Conservation (phyloP, 2,113 vertebrate species). For the Chionis minor region DNA sequence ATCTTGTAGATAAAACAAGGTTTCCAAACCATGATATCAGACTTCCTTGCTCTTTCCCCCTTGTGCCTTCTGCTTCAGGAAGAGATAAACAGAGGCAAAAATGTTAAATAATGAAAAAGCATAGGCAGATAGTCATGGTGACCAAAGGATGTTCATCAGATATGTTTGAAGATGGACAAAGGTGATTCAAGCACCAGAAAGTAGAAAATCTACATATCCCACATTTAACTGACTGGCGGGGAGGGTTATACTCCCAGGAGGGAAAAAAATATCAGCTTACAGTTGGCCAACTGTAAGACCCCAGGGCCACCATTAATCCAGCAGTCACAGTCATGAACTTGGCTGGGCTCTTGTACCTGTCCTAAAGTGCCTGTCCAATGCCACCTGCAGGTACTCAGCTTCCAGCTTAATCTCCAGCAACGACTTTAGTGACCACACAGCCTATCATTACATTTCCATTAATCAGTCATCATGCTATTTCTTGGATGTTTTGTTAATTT, state of each 20-base stretch:
- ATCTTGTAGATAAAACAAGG: background rate
- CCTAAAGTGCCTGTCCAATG: background rate
- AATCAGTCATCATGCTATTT: conserved; percentile 7
- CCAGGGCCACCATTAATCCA: background rate
- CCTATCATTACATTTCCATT: conserved; percentile 2
- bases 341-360: background rate
- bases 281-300: background rate
- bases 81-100: background rate
- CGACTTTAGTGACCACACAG: background rate
- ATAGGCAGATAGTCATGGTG: background rate
- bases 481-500: background rate
- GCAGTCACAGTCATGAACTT: background rate
- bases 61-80: background rate
- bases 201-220: background rate
- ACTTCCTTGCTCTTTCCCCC: background rate
- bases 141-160: background rate
- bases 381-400: conserved; percentile 37
- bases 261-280: background rate
- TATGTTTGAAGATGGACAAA: background rate
- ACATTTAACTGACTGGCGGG: background rate
- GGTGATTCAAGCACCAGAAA: background rate
- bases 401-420: conserved; percentile 8
- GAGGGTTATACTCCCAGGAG: background rate
- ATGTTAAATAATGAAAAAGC: background rate
- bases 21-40: background rate